Evolutionary conservation across 1,140 invertebrate species (phyloP).

Genomic region (Drosophila murphyi): DNA sequence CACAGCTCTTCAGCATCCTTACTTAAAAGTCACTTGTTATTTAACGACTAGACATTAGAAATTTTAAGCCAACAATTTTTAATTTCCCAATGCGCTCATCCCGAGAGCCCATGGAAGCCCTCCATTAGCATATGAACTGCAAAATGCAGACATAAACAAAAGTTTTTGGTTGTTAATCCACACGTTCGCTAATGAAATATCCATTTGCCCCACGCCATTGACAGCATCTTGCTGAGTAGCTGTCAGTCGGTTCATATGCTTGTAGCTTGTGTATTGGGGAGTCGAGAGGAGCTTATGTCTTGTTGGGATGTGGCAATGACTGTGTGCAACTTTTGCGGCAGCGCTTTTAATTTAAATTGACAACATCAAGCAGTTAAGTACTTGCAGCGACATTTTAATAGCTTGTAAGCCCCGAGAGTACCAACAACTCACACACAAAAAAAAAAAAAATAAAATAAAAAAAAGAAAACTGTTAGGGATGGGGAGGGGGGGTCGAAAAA

Average conservation of each 20-base stretch:
- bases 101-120: conserved; percentile 84
- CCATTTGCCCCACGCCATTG: conserved; percentile 53
- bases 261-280: not conserved
- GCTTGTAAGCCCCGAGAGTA: conserved; percentile 79
- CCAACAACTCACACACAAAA: conserved; percentile 24
- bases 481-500: conserved; percentile 23
- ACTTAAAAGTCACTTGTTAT: conserved; percentile 44
- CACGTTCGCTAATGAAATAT: conserved; percentile 67
- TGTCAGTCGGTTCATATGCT: conserved; percentile 27
- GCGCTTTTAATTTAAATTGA: conserved; percentile 82
- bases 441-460: conserved; percentile 14
- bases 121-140: conserved; percentile 74
- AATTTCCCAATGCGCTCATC: conserved; percentile 84
- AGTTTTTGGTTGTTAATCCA: conserved; percentile 67
- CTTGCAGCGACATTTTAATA: conserved; percentile 83
- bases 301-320: conserved; percentile 40
- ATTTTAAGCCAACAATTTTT: conserved; percentile 58
- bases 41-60: conserved; percentile 60
- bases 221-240: conserved; percentile 20
- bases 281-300: conserved; percentile 48
- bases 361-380: conserved; percentile 83
- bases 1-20: not conserved
- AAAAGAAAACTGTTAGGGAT: not conserved
- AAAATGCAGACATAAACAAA: conserved; percentile 61
- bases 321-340: conserved; percentile 75